These are phyloP conservation scores for Cladopsammia gracilis DNA, from an alignment of 64 coral and sea anemone species.

Conservation along the genomic window DNA sequence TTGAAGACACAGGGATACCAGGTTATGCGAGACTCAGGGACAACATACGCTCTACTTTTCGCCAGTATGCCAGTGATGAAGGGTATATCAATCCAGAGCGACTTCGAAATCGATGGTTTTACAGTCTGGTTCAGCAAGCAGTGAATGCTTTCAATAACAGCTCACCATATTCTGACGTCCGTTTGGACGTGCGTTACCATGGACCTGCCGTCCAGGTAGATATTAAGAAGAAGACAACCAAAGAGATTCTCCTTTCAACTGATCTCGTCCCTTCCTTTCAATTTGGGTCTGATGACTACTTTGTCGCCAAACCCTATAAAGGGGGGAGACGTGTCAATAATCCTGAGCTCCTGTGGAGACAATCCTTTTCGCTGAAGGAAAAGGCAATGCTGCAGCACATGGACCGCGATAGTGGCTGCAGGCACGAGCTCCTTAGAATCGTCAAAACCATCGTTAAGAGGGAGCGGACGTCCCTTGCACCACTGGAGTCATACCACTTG, in stretches of 20 bases:
- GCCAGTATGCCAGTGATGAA: background rate
- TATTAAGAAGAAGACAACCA: background rate
- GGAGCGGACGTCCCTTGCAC: conserved; percentile 9
- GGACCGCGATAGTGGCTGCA: conserved; percentile 59
- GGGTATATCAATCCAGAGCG: conserved; percentile 29
- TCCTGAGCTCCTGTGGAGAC: conserved; percentile 51
- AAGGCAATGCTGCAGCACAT: conserved; percentile 41
- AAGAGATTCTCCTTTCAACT: background rate
- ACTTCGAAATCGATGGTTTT: conserved; percentile 55
- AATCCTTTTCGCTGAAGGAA: conserved; percentile 67
- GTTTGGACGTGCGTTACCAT: conserved; percentile 19
- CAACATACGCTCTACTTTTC: background rate
- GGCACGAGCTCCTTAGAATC: conserved; percentile 65
- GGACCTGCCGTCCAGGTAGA: conserved; percentile 74
- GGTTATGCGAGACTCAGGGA: conserved; percentile 51
- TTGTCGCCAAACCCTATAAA: conserved; percentile 47
- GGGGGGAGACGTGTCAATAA: background rate
- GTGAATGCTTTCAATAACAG: background rate
- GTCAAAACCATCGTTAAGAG: conserved; percentile 53
- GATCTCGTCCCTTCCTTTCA: conserved; percentile 72
- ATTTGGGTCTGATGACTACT: background rate
- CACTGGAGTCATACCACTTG: conserved; percentile 66
- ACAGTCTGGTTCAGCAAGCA: background rate
- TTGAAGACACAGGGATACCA: background rate
- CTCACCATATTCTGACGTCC: background rate